These are phyloP conservation scores for Dendrophyllia cribrosa DNA, from an alignment of 64 coral and sea anemone genomes.

Conservation along the genomic window DNA sequence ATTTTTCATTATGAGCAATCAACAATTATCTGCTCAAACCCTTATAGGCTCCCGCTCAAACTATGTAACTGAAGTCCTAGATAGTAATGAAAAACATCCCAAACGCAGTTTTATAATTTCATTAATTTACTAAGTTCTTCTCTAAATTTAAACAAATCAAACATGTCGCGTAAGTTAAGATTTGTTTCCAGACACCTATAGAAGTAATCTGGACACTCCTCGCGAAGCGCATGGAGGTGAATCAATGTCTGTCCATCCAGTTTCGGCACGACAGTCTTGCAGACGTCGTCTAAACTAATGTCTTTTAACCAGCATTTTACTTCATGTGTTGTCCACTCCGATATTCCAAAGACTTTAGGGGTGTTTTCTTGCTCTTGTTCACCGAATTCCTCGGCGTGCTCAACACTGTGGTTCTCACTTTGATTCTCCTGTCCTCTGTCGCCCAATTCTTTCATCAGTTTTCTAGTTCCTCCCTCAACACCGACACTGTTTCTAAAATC, in stretches of 20 bases:
- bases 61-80: too few species aligned
- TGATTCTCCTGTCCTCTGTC: slow-evolving; percentile 12
- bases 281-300: slow-evolving; percentile 36
- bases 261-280: slow-evolving; percentile 59
- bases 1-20: too few species aligned
- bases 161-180: slow-evolving; percentile 58
- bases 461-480: neutral
- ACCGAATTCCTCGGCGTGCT: neutral
- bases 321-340: slow-evolving; percentile 48
- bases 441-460: slow-evolving; percentile 25
- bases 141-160: slow-evolving; percentile 73
- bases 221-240: slow-evolving; percentile 54
- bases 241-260: slow-evolving; percentile 64
- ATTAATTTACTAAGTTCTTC: slow-evolving; percentile 68
- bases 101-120: neutral
- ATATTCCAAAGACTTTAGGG: neutral
- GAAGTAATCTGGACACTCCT: slow-evolving; percentile 77
- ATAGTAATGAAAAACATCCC: neutral
- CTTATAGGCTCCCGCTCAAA: too few species aligned
- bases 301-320: slow-evolving; percentile 68
- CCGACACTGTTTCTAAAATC: slow-evolving; percentile 60
- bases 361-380: neutral
- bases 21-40: too few species aligned
- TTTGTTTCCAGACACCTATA: slow-evolving; percentile 64
- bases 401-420: neutral